These are phyloP conservation scores for Emydura subglobosa DNA, from an alignment of 2,113 vertebrate species.

Conservation along the genomic window DNA sequence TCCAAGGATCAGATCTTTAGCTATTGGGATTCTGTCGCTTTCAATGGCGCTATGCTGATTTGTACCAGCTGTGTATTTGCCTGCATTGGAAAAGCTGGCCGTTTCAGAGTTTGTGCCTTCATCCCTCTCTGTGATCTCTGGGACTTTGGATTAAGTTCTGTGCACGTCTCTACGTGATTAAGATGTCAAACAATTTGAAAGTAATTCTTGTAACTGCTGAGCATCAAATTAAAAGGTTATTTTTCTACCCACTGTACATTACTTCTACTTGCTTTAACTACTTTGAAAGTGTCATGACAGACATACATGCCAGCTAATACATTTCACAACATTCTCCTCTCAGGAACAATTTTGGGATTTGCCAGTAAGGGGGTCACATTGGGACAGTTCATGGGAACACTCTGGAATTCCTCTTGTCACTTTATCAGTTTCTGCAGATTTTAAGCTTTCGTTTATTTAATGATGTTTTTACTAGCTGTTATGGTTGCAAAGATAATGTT, in stretches of 20 bases:
- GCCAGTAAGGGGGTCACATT: neutral
- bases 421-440: neutral
- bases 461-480: neutral
- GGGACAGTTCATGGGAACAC: neutral
- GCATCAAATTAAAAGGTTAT: neutral
- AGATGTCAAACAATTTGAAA: neutral
- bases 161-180: neutral
- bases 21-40: neutral
- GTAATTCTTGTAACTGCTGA: neutral
- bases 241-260: neutral
- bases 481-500: neutral
- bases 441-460: neutral
- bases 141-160: neutral
- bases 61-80: no score
- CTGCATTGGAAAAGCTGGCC: neutral
- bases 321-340: neutral
- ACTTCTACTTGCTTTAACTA: neutral
- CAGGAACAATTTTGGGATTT: neutral
- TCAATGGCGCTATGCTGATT: neutral
- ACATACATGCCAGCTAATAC: neutral
- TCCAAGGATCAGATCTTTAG: neutral
- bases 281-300: neutral
- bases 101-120: neutral
- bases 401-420: neutral
- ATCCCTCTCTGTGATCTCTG: neutral